phyloP scores from a whole-genome alignment of 2,113 vertebrate species.

The Seriola dumerili region DNA sequence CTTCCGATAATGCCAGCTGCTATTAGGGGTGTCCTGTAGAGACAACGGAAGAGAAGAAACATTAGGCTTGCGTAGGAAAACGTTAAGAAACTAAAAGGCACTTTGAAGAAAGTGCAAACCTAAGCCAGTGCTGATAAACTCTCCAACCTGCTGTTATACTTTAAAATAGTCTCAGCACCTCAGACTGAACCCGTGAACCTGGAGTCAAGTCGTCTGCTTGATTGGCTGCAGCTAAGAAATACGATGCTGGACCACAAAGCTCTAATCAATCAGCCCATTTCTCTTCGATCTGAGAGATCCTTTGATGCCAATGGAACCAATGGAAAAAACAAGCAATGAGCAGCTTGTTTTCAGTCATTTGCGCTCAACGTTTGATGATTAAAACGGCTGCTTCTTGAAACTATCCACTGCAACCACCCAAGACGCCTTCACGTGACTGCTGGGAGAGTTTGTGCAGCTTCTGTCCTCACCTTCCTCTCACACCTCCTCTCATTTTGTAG shows the following conservation, averaged over 20 bases:
- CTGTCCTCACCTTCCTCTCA: not conserved
- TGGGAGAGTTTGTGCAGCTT: not conserved
- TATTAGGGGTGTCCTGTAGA: conserved; percentile 93
- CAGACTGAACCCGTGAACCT: not conserved
- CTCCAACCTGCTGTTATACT: conserved; percentile 24
- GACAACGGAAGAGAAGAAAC: conserved; percentile 3
- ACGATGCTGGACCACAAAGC: not conserved
- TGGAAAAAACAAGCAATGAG: not conserved
- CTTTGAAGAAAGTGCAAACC: conserved; percentile 45
- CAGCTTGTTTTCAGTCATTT: too few relatives aligned
- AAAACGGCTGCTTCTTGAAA: not conserved
- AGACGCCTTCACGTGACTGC: not conserved
- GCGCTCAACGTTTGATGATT: too few relatives aligned
- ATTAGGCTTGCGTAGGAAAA: conserved; percentile 29
- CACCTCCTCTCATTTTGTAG: not conserved
- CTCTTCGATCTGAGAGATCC: not conserved
- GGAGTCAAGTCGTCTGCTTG: not conserved
- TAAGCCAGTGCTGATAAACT: conserved; percentile 22
- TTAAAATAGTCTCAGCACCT: not conserved
- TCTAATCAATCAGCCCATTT: not conserved
- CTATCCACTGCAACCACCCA: not conserved
- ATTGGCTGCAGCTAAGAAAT: not conserved
- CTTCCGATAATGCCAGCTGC: conserved; percentile 94
- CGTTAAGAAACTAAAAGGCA: conserved; percentile 34
- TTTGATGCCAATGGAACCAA: not conserved